Percentiles rank a stretch among this genome's conserved stretches.
These are phyloP conservation scores for Rhegmatorhina hoffmannsi DNA, from an alignment of 2,113 vertebrate genomes.

Conservation along the genomic window DNA sequence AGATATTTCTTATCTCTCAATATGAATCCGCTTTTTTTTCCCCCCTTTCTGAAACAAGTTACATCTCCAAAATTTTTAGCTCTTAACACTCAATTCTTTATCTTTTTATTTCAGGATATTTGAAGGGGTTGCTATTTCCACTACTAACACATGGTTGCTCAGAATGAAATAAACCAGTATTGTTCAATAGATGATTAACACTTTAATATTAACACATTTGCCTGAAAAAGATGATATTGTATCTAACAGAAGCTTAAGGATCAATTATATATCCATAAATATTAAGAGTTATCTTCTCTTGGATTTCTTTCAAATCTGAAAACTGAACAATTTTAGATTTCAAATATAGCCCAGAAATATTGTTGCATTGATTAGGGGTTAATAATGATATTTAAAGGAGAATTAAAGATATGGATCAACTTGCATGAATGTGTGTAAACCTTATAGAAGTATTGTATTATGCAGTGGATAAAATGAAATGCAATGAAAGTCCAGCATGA, in stretches of 20 bases:
- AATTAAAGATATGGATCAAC: neutral
- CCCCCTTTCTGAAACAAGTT: neutral
- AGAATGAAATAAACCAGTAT: neutral
- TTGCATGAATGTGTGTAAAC: neutral
- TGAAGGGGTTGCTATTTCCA: neutral
- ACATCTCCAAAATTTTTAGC: neutral
- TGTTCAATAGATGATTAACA: neutral
- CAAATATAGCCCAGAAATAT: neutral
- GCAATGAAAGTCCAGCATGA: neutral
- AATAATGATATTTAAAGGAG: neutral
- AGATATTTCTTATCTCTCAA: neutral
- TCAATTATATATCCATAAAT: neutral
- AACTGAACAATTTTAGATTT: neutral
- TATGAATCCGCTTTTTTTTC: neutral
- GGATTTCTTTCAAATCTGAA: neutral
- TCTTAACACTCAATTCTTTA: neutral
- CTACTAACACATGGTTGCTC: neutral
- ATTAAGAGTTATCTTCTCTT: neutral
- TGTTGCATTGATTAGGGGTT: neutral
- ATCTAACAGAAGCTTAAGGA: neutral
- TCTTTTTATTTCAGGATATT: neutral
- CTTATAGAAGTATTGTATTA: neutral
- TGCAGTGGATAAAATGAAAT: rapidly evolving
- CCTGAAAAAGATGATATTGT: neutral
- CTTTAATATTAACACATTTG: neutral